phyloP scores from a whole-genome alignment of 2,797 vertebrate genomes.

The Pelodytes ibericus region DNA sequence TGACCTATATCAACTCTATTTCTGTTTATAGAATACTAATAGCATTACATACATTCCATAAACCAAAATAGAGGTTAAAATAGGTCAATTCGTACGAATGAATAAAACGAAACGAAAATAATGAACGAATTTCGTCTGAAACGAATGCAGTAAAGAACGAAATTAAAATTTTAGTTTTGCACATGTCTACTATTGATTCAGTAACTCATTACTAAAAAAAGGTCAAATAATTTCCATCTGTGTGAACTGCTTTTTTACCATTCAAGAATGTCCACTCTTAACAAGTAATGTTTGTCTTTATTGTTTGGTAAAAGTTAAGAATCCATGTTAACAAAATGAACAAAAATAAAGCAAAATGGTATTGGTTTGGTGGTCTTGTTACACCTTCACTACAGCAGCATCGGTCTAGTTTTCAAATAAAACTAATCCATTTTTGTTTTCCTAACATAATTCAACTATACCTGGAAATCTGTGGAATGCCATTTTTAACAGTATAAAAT shows the following conservation, averaged over 20 bases:
- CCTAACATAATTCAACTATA: constrained; percentile 60
- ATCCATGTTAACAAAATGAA: constrained; percentile 65
- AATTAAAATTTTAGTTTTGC: too few relatives aligned
- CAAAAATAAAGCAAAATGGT: constrained; percentile 58
- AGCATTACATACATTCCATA: too few relatives aligned
- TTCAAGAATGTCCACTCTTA: constrained; percentile 41
- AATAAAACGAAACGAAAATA: too few relatives aligned
- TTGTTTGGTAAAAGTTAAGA: constrained; percentile 61
- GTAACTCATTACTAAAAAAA: too few relatives aligned
- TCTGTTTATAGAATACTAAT: too few relatives aligned
- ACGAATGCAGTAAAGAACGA: too few relatives aligned
- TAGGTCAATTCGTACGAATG: too few relatives aligned
- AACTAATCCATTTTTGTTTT: constrained; percentile 55
- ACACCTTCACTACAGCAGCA: constrained; percentile 74
- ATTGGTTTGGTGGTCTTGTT: constrained; percentile 81
- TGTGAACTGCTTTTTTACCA: neutral
- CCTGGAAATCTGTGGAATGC: constrained; percentile 74
- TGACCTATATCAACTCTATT: too few relatives aligned
- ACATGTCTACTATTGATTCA: too few relatives aligned
- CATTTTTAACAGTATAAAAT: constrained; percentile 73
- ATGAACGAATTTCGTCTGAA: too few relatives aligned
- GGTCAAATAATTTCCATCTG: neutral
- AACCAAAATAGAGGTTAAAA: too few relatives aligned
- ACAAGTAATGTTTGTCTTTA: constrained; percentile 57
- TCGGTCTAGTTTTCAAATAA: constrained; percentile 68